Evolutionary conservation across 2,797 vertebrate genomes (phyloP).

Genomic region (Tokudaia muenninki): DNA sequence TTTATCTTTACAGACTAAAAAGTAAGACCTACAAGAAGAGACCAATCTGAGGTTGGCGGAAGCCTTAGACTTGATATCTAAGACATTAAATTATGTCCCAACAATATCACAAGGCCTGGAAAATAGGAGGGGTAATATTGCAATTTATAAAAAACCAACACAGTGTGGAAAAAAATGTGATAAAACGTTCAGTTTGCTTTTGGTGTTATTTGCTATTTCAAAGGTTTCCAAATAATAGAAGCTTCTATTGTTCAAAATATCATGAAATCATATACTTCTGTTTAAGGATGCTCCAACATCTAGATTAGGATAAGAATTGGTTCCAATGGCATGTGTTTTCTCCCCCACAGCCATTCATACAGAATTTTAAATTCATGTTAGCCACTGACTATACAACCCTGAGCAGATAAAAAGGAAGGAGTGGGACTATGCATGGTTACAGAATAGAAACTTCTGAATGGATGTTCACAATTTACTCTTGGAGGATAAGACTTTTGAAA

Average conservation of each 20-base stretch:
- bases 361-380: slow-evolving; percentile 80
- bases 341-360: slow-evolving; percentile 61
- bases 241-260: slow-evolving; percentile 83
- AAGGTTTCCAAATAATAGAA: slow-evolving; percentile 71
- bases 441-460: slow-evolving; percentile 55
- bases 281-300: slow-evolving; percentile 85
- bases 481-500: slow-evolving; percentile 37
- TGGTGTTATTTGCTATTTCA: slow-evolving; percentile 50
- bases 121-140: slow-evolving; percentile 23
- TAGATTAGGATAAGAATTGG: slow-evolving; percentile 86
- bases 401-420: not conserved
- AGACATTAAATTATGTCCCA: slow-evolving; percentile 1
- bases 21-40: not conserved
- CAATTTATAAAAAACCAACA: slow-evolving; percentile 34
- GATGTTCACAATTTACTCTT: slow-evolving; percentile 50
- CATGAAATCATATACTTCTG: slow-evolving; percentile 86
- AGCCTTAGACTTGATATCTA: slow-evolving; percentile 14
- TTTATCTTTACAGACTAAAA: slow-evolving; percentile 38
- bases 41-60: not conserved
- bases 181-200: slow-evolving; percentile 43
- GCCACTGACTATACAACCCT: slow-evolving; percentile 63
- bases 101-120: not conserved
- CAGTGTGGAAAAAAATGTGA: slow-evolving; percentile 46
- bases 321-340: slow-evolving; percentile 53
- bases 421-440: not conserved